A percentile compares a stretch with the other conserved stretches of the same genome.
Evolutionary conservation across 2,797 vertebrate genomes (phyloP).

Genomic region (Melanotaenia trifasciata): DNA sequence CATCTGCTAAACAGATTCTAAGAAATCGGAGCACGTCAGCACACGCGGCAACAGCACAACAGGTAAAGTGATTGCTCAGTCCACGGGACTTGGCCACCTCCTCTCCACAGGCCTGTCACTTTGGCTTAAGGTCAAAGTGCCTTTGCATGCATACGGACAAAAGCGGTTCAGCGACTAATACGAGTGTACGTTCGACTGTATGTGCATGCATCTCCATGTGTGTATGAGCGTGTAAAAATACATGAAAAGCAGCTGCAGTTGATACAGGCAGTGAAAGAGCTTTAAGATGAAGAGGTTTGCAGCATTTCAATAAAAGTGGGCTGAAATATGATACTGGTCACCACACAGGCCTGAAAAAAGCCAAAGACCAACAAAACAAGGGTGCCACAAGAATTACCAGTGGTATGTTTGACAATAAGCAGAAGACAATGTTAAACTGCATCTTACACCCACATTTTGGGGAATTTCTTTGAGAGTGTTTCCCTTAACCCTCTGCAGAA

Average conservation of each 20-base stretch:
- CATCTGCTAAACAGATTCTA: neutral
- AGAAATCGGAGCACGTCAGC: neutral
- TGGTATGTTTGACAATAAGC: slow-evolving; percentile 45
- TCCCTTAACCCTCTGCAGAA: slow-evolving; percentile 18
- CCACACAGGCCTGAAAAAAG: slow-evolving; percentile 17
- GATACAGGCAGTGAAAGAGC: neutral
- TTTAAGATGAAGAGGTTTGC: slow-evolving; percentile 24
- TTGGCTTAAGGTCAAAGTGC: slow-evolving; percentile 22
- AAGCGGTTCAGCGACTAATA: slow-evolving; percentile 53
- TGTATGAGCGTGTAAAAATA: slow-evolving; percentile 12
- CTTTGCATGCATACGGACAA: slow-evolving; percentile 4
- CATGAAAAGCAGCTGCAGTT: slow-evolving; percentile 16
- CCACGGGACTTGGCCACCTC: slow-evolving; percentile 3
- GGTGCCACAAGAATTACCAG: slow-evolving; percentile 29
- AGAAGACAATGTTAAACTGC: slow-evolving; percentile 35
- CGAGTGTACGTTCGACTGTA: neutral
- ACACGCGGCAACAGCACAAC: neutral
- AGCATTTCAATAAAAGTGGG: slow-evolving; percentile 10
- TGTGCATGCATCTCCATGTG: neutral
- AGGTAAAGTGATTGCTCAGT: slow-evolving; percentile 21
- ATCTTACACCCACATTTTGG: slow-evolving; percentile 18
- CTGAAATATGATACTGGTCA: slow-evolving; percentile 28
- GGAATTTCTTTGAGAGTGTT: slow-evolving; percentile 22
- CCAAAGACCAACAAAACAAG: slow-evolving; percentile 30
- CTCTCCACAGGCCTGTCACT: slow-evolving; percentile 26